Evolutionary conservation across 2,888 invertebrate genomes (phyloP).

Genomic region (Pocota personata): DNA sequence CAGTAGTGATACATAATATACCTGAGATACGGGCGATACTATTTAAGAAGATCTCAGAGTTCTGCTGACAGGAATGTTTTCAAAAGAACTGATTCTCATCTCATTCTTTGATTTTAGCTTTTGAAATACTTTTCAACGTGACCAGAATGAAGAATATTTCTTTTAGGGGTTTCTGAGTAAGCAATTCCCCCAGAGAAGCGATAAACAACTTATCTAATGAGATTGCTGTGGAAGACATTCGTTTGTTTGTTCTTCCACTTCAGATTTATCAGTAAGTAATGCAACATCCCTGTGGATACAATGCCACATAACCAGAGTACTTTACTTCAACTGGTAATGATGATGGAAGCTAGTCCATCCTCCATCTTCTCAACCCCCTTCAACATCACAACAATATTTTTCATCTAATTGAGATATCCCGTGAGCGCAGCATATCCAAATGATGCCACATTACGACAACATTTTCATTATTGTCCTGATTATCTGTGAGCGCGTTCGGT

Average conservation of each 20-base stretch:
- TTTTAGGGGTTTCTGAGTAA: not conserved
- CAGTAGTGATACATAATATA: no score
- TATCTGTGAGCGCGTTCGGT: not conserved
- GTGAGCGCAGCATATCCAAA: not conserved
- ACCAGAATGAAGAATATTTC: not conserved
- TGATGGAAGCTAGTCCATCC: not conserved
- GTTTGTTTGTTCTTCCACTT: not conserved
- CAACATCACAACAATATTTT: not conserved
- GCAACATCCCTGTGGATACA: not conserved
- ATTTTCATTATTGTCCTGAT: constrained; percentile 24
- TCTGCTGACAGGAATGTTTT: no score
- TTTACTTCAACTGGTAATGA: not conserved
- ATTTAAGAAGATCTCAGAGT: not conserved
- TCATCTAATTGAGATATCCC: constrained; percentile 19
- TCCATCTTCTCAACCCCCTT: not conserved
- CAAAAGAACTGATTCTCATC: not conserved
- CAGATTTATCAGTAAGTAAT: not conserved
- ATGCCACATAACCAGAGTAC: not conserved
- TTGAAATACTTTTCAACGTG: not conserved
- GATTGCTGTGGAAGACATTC: not conserved
- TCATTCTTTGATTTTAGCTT: not conserved
- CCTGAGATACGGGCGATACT: not conserved
- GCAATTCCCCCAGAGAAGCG: not conserved
- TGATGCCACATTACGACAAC: constrained; percentile 17
- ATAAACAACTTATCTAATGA: not conserved